A percentile compares a stretch with the other conserved stretches of the same genome.
These are phyloP conservation scores for Bactericera cockerelli DNA, from an alignment of 1,140 invertebrate genomes.

Conservation along the genomic window DNA sequence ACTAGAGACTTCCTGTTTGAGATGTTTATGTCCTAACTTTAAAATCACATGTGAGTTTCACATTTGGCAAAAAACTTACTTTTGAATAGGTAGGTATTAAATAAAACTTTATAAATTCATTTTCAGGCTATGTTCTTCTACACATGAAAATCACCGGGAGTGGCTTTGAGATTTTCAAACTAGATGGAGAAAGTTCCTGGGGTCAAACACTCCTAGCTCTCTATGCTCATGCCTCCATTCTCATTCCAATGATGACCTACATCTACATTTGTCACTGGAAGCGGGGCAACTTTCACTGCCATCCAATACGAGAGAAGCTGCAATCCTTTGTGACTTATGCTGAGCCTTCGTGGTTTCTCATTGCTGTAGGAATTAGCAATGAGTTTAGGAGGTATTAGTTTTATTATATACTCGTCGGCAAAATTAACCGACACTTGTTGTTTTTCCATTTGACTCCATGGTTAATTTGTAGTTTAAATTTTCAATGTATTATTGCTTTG, in stretches of 20 bases:
- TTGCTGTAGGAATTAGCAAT: background rate
- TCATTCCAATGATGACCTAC: background rate
- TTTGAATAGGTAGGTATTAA: no score
- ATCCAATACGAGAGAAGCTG: background rate
- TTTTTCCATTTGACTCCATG: no score
- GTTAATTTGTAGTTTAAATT: no score
- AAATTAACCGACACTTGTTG: no score
- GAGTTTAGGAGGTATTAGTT: conserved; percentile 3
- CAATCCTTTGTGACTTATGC: background rate
- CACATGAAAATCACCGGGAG: background rate
- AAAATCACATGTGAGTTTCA: no score
- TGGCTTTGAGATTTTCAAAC: background rate
- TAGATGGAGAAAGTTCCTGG: background rate
- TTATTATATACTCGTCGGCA: no score
- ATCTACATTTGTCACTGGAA: background rate
- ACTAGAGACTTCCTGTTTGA: no score
- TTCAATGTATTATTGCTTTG: no score
- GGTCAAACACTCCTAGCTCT: background rate
- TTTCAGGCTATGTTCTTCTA: conserved; percentile 1
- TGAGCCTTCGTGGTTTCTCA: background rate
- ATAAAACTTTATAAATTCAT: no score
- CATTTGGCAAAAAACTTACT: no score
- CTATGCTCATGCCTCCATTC: background rate
- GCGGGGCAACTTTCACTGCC: background rate
- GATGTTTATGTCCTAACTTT: no score